These are phyloP conservation scores for Chironomus tentans DNA, from an alignment of 2,888 invertebrate genomes.

Conservation along the genomic window DNA sequence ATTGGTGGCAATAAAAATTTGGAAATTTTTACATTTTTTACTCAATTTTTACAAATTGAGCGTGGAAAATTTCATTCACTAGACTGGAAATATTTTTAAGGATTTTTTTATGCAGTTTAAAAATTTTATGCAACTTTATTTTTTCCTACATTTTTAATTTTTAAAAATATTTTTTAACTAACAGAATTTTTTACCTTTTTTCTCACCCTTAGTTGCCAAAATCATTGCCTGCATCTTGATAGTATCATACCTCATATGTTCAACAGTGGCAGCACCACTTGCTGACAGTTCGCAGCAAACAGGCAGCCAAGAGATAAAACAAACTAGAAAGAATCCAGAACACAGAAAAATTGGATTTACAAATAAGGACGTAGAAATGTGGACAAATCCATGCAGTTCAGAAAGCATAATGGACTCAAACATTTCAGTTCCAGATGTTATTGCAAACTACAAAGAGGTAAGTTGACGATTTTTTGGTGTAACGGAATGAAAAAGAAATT, in stretches of 20 bases:
- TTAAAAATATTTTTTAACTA: background rate
- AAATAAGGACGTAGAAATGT: background rate
- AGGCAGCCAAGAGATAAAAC: background rate
- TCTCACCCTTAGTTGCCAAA: constrained; percentile 8
- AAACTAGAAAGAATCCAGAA: background rate
- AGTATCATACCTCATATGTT: background rate
- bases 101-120: background rate
- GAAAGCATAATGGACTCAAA: background rate
- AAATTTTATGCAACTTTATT: background rate
- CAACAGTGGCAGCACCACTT: background rate
- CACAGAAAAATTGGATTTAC: background rate
- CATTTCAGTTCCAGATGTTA: background rate
- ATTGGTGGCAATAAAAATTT: too few relatives aligned
- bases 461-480: background rate
- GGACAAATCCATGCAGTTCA: background rate
- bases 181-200: background rate
- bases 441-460: background rate
- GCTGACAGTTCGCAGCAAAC: background rate
- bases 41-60: too few relatives aligned
- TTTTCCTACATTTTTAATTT: background rate
- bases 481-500: background rate
- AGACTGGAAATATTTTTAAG: too few relatives aligned
- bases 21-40: too few relatives aligned
- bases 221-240: constrained; percentile 13
- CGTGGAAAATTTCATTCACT: too few relatives aligned